These are phyloP conservation scores for Antennarius striatus DNA, from an alignment of 2,113 vertebrate genomes.

Conservation along the genomic window DNA sequence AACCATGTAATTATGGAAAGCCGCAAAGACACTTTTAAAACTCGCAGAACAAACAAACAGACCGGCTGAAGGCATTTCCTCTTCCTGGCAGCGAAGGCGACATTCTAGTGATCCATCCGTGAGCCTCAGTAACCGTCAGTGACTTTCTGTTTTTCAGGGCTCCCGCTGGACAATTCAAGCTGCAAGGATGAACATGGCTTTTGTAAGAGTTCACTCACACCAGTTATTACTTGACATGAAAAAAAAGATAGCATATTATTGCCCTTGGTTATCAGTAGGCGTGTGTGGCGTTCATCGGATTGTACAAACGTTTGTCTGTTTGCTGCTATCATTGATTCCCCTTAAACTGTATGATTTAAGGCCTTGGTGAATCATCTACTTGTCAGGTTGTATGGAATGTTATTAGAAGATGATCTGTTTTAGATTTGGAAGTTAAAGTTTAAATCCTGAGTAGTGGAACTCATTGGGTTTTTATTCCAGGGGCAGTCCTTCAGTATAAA, in stretches of 20 bases:
- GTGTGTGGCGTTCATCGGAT: not conserved
- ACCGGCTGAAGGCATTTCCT: no score
- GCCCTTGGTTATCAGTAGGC: slow-evolving; percentile 17
- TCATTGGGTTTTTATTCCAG: slow-evolving; percentile 71
- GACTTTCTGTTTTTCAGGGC: slow-evolving; percentile 80
- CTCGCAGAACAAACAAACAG: no score
- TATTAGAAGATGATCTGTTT: not conserved
- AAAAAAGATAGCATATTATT: slow-evolving; percentile 19
- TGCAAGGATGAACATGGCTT: slow-evolving; percentile 91
- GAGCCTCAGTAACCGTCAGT: slow-evolving; percentile 1
- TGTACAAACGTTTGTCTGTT: slow-evolving; percentile 1
- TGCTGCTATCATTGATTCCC: not conserved
- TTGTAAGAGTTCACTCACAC: slow-evolving; percentile 81
- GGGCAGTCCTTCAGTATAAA: slow-evolving; percentile 84
- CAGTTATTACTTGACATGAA: no score
- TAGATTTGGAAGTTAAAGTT: slow-evolving; percentile 35
- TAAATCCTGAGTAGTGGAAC: slow-evolving; percentile 16
- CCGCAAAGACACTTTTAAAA: no score
- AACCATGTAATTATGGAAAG: no score
- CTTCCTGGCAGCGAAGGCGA: no score
- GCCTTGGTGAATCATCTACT: slow-evolving; percentile 3
- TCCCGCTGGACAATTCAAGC: slow-evolving; percentile 98
- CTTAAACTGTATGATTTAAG: slow-evolving; percentile 8
- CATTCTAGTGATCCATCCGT: no score
- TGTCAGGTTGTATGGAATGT: not conserved